Evolutionary conservation across 2,797 vertebrate species (phyloP), one percentile per base, ranked within the genome.

Genomic region (Brotula barbata): DNA sequence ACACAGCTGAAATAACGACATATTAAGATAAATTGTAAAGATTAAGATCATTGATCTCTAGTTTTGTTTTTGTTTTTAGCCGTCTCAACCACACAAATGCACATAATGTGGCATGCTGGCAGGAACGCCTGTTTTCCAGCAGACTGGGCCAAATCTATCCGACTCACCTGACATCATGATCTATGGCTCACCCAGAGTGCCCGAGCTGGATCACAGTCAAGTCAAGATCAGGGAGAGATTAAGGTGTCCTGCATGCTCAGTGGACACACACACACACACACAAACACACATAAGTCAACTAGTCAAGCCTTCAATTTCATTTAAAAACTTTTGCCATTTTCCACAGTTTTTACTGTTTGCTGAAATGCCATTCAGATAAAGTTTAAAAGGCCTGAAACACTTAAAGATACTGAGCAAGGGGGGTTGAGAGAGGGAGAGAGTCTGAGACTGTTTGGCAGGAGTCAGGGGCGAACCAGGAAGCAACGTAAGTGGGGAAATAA

Each of bases 111-210:
- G 41, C 40, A 19, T 9, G 33, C 36, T 16, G 25, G 63, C 49
- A 31, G 52, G 25, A 46, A 48, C 45, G 47, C 69, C 71, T 73
- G 65, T 69, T 80, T 78, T 48, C 61, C 59, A 56, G 37, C 58
- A 25, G 37, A 37, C 52, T 57, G 8, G n/a, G 19, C 49, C 58
- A 37, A 21, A 59, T 25, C 58, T 40, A 14, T 40, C 33, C 41
- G 12, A 67, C 41, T 68, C 40, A 40, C 45, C 65, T 66, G 70
- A 73, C 81, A 79, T 64, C 11, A 2, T 71, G 77, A 82, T 80
- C 47, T 57, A 78, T 67, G 52, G 58, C 40, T 1, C 7, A 44
- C 23, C 36, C 21, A 25, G 20, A 22, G 49, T 34, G 68, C 49
- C 62, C 11, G 8, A 19, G 15, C 44, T 7, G 13, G 17, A 66